Base-by-base conservation (phyloP, 2,888 invertebrate species). In the Drosophila basisetae region DNA sequence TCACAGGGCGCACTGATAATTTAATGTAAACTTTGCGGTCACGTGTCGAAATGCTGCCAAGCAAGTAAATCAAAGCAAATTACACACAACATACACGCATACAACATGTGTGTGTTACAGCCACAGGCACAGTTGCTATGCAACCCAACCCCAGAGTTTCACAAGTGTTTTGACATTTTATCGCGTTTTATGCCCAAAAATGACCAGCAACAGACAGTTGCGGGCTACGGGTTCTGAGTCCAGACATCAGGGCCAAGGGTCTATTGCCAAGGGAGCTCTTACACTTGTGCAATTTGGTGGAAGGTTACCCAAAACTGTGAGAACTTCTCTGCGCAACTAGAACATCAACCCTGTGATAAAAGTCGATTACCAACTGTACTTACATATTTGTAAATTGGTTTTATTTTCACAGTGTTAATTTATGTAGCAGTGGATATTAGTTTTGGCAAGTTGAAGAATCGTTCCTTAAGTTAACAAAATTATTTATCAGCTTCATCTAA, bases 91-190 rank as follows among this genome's bases (percentile, higher is more conserved):
- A 39, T 28, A 37, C 60, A 73, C 64, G 72, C n/a, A 30, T 11
- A 43, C 35, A 35, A 72, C 67, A 73, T 67, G 68, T 54, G 37
- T 52, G 52, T 62, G 39, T 41, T 41, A 22, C 6, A 65, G 55
- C 64, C 69, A 66, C 37, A 66, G 74, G 73, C 73, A 61, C 52
- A 49, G 35, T 41, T 58, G 53, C 56, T 66, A 30, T 39, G 58
- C 58, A 65, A 67, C 62, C 59, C 60, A 60, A 60, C 55, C 55
- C 55, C 31, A 72, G 80, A 62, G 72, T 62, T 70, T 78, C 73
- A 72, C 87, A 84, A 84, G 82, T 91, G 88, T 90, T 89, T 90
- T 89, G 91, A 91, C 90, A 89, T 91, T 88, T 88, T 60, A 78
- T 75, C 74, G 76, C 80, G 68, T 84, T 87, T 77, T 78, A 59